These are phyloP conservation scores for Rhabdornis inornatus DNA, from an alignment of 2,113 vertebrate species.

Conservation along the genomic window DNA sequence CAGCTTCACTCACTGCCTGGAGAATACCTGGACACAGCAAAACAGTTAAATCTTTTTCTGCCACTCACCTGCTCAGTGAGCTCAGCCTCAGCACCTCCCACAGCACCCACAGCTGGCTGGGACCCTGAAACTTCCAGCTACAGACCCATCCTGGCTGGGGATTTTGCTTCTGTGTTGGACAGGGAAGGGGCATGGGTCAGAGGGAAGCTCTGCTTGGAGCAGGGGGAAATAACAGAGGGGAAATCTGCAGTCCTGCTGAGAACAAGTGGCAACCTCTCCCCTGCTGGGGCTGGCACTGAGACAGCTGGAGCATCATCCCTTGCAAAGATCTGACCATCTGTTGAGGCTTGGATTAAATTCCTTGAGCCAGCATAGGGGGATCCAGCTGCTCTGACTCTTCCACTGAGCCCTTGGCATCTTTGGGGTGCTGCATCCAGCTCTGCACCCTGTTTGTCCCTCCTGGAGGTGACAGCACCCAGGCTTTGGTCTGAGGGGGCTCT, in stretches of 20 bases:
- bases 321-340: neutral
- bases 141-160: neutral
- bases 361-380: neutral
- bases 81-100: accelerated
- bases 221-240: neutral
- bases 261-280: neutral
- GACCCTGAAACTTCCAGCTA: neutral
- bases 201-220: neutral
- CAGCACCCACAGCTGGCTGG: neutral
- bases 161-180: neutral
- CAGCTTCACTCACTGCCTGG: accelerated
- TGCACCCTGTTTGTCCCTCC: neutral
- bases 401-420: neutral
- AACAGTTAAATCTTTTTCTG: neutral
- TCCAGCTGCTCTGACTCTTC: neutral
- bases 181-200: neutral
- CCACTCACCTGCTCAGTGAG: accelerated
- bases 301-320: neutral
- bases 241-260: neutral
- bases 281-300: neutral
- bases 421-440: neutral
- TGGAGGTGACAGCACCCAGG: neutral
- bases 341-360: neutral
- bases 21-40: neutral
- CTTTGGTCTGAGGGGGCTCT: neutral